Base-by-base conservation (phyloP, 2,797 vertebrate species). In the Nannoperca australis region DNA sequence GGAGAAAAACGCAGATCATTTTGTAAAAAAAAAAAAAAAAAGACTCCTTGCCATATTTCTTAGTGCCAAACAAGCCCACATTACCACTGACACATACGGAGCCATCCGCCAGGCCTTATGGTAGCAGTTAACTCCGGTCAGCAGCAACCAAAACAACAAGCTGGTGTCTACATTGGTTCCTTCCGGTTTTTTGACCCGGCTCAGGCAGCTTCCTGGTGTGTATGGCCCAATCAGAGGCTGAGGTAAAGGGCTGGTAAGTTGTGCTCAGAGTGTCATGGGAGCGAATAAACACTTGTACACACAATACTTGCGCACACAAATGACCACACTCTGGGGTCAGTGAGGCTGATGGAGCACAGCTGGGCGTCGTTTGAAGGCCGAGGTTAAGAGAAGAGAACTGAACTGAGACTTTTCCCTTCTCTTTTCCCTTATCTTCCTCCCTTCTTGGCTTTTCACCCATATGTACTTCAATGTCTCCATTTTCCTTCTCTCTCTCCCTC, bases 71-170 rank as follows among this genome's bases (percentile, higher is more conserved):
- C 61, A 80, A 80, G 68, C 88, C 86, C 88, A 88, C 82, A 83
- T 84, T 83, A 82, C 67, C 81, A 79, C 79, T 80, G 87, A 86
- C 84, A 86, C 82, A 88, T 81, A 82, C 56, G 22, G 59, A 87
- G 84, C 85, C 85, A 85, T 89, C 82, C 84, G 78, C 73, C 84
- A 79, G 75, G 70, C 89, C 91, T 79, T 91, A 90, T 92, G 93
- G 75, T 89, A 62, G 85, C 81, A 79, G 70, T 90, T 86, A 85
- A 87, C 86, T 84, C 71, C 36, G 75, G 87, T 92, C 89, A 88
- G 82, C 87, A 84, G 86, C 79, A 64, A 89, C 82, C 90, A 86
- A 90, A 93, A 90, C 89, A 91, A 83, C 89, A 92, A 86, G 88
- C 90, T 91, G 88, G 72, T 75, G 76, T 87, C 85, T 78, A 20